Base-by-base conservation (phyloP, 2,888 invertebrate species). In the Criorhina ranunculi region DNA sequence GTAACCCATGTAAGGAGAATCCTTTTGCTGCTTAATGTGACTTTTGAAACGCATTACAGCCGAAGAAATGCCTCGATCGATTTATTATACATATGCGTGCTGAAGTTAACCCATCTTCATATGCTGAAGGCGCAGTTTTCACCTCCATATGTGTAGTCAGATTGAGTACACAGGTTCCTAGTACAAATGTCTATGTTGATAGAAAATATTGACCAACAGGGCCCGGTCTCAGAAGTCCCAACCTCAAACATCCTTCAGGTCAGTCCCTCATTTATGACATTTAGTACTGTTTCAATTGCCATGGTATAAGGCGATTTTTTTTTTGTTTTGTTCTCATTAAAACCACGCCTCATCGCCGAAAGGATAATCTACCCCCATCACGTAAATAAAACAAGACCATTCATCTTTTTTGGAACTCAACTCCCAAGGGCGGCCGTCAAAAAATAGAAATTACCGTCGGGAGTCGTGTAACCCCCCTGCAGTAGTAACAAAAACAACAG, bases 341-440 rank as follows among this genome's bases (percentile, higher is more conserved):
- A 3, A 24, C 24, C 24, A 24, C 24, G 24, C 24, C 24, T 24
- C 24, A n/a, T 29, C 2, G 49, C 29, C 46, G 17, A 66, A 66
- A 57, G n/a, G 46, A 75, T 75, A 57, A 75, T 46, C 64, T 57
- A 37, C 29, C 24, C 15, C 17, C 57, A 57, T 66, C 66, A 76
- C 66, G 76, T 49, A 57, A 64, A 9, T 15, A 40, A 67, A 59
- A 46, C 17, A 19, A 64, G 64, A 57, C 46, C 64, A 75, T 75
- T 44, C 44, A 29, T 64, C 55, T 57, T 15, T 12, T 37, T 35
- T 15, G 53, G 24, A 24, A 7, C 46, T 40, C 33, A 37, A 19
- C 24, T n/a, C 40, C 40, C 11, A 19, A 44, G 37, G 69, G 60
- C 35, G 62, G 12, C 19, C 8, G 49, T 67, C 40, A 44, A 60